Conservation (phyloP, 2,797 vertebrate species). For the Eurystomus glaucurus region DNA sequence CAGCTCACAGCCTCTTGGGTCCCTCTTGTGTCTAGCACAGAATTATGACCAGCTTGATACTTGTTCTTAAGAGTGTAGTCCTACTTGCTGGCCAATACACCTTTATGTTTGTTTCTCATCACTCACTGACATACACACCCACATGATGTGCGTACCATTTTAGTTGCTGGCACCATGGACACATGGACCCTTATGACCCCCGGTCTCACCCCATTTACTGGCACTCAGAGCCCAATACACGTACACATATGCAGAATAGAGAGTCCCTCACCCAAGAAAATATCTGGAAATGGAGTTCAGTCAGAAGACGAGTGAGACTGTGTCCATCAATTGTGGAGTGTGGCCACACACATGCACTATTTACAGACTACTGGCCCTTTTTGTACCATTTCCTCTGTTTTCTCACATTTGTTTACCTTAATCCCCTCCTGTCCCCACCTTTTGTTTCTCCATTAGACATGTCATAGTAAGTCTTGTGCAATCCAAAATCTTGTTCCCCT, state of each 20-base stretch:
- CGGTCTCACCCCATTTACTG: background rate
- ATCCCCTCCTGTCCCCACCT: background rate
- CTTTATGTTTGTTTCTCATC: background rate
- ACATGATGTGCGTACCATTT: accelerated
- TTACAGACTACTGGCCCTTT: background rate
- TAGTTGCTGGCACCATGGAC: background rate
- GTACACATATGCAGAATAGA: accelerated
- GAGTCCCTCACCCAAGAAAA: background rate
- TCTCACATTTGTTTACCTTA: background rate
- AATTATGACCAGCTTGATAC: background rate
- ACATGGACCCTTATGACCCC: accelerated
- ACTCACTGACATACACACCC: accelerated
- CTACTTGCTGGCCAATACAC: background rate
- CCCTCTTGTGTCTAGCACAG: background rate
- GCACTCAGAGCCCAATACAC: background rate
- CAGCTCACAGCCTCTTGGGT: background rate
- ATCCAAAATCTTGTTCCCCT: background rate
- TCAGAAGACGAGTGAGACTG: background rate
- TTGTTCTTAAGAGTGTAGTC: background rate
- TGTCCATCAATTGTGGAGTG: too few relatives aligned
- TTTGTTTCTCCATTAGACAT: background rate
- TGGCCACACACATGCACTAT: too few relatives aligned
- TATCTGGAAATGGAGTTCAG: background rate
- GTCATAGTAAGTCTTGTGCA: background rate
- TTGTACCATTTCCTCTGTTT: background rate